Conservation (phyloP, 2,113 vertebrate genomes). For the Callocephalon fimbriatum region DNA sequence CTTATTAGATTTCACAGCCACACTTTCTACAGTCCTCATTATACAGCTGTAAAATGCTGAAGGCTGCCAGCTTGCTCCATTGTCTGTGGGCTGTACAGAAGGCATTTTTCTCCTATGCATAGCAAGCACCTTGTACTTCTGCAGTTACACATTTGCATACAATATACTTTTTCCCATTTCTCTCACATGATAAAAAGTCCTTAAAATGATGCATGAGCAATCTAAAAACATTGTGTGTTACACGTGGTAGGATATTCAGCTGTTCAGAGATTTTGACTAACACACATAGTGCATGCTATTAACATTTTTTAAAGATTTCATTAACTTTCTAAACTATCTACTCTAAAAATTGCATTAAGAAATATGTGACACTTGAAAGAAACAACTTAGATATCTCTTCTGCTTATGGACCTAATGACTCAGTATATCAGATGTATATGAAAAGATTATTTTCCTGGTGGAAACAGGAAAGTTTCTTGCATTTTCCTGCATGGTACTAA, state of each 20-base stretch:
- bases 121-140: constrained; percentile 43
- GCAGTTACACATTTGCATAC: constrained; percentile 31
- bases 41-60: constrained; percentile 17
- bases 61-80: not conserved
- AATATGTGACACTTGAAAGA: not conserved
- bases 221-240: not conserved
- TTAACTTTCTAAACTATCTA: constrained; percentile 9
- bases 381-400: not conserved
- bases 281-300: not conserved
- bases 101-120: not conserved
- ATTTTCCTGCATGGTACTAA: not conserved
- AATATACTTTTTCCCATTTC: not conserved
- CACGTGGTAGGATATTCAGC: not conserved
- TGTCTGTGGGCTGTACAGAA: not conserved
- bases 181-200: not conserved
- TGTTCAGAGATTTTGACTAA: not conserved
- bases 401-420: not conserved
- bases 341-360: not conserved
- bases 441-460: not conserved
- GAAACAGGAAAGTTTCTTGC: not conserved
- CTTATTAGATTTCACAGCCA: constrained; percentile 55
- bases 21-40: constrained; percentile 43
- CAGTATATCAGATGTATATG: not conserved
- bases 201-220: not conserved
- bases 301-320: not conserved